Base-by-base conservation (phyloP, 1,140 invertebrate species). In the Bombus sibiricus region DNA sequence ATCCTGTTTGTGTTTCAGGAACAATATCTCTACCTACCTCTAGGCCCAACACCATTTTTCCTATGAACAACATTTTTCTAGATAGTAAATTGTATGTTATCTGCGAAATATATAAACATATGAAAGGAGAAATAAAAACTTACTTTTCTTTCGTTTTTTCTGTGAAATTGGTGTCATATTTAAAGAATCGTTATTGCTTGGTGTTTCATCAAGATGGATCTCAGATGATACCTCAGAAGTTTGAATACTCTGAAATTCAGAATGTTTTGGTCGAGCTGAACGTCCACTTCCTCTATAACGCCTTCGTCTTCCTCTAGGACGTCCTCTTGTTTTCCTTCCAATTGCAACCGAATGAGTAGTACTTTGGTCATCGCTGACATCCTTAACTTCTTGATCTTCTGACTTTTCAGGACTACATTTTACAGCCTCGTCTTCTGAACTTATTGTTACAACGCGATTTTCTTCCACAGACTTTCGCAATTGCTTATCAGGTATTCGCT, bases 401-500 rank as follows among this genome's bases (percentile, higher is more conserved):
- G 69, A 79, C 47, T 90, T 88, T 69, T 91, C 89, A 0, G 90
- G 81, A 66, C 79, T 86, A 37, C 83, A 85, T 68, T 92, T 91
- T 66, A 75, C 86, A 8, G 59, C 86, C 75, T 95, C 93, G 47
- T 95, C 95, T 43, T 95, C 94, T 0, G 94, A 94, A 39, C 93
- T 95, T 47, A 92, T 91, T 25, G 89, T 90, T 8, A 92, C 91
- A 6, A 90, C 88, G 22, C 94, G 88, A 87, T 87, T 97, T 85
- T 96, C 95, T 87, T 97, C 96, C 0, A 97, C 93, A 66, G 96
- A 96, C 77, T 96, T 96, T 32, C 96, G 92, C 10, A 96, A 83
- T 28, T 96, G 93, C 9, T 92, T 90, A 88, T 97, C 96, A 0
- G 95, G 91, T 3, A 92, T 85, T 28, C 95, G 92, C 86, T 96